Evolutionary conservation across 2,113 vertebrate genomes (phyloP).

Genomic region (Daboia siamensis): DNA sequence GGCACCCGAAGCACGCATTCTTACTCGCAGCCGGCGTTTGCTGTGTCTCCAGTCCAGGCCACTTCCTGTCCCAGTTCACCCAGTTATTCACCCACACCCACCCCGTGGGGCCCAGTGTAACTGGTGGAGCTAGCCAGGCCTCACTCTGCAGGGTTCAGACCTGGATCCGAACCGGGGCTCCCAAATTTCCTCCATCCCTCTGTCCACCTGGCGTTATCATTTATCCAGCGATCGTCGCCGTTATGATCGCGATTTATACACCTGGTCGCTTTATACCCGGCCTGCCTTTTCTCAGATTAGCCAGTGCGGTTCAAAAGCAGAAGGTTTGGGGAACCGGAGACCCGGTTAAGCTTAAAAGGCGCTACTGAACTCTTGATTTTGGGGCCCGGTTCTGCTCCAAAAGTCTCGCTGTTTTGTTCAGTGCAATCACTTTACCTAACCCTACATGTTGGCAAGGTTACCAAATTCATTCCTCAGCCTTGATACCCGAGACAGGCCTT

Average conservation of each 20-base stretch:
- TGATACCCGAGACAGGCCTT: not conserved
- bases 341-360: not conserved
- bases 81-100: not conserved
- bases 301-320: not conserved
- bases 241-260: not conserved
- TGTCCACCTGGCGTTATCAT: not conserved
- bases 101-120: not conserved
- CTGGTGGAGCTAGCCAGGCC: not conserved
- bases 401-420: not conserved
- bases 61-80: not conserved
- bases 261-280: not conserved
- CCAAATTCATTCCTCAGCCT: not conserved
- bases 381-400: not conserved
- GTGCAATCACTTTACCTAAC: not conserved
- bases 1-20: not conserved
- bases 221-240: not conserved
- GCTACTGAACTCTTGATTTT: no score
- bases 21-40: not conserved
- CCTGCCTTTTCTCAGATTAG: not conserved
- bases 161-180: not conserved
- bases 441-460: not conserved
- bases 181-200: not conserved
- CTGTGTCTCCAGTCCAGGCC: not conserved
- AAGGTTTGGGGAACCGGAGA: not conserved
- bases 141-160: no score